phyloP scores from a whole-genome alignment of 2,113 vertebrate species.

The Dipodomys spectabilis region DNA sequence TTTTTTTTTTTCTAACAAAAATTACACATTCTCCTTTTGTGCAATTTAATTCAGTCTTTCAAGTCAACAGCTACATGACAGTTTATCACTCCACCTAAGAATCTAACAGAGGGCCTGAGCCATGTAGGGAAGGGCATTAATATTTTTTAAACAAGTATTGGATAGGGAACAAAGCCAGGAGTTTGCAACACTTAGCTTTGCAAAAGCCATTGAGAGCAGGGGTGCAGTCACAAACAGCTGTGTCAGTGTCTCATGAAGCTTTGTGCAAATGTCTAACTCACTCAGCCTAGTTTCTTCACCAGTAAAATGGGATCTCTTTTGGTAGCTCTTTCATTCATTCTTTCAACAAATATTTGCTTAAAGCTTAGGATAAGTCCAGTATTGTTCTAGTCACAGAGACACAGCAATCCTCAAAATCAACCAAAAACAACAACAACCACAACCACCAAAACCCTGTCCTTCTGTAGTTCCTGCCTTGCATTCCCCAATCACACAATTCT shows the following conservation, averaged over 20 bases:
- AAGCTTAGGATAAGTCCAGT: not conserved
- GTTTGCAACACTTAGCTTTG: not conserved
- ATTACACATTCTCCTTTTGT: not conserved
- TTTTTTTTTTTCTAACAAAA: slow-evolving; percentile 37
- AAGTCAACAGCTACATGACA: not conserved
- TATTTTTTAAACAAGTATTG: slow-evolving; percentile 16
- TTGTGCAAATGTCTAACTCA: not conserved
- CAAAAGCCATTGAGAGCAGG: not conserved
- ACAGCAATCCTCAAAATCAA: not conserved
- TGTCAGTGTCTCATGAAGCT: not conserved
- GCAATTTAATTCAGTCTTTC: slow-evolving; percentile 50
- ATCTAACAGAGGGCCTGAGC: slow-evolving; percentile 10
- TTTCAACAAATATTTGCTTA: slow-evolving; percentile 21
- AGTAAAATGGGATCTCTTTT: slow-evolving; percentile 2
- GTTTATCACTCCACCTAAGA: slow-evolving; percentile 14
- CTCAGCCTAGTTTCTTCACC: not conserved
- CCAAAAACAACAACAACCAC: no score
- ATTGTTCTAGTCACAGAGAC: not conserved
- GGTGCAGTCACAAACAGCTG: not conserved
- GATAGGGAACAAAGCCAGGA: not conserved
- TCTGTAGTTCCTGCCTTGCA: not conserved
- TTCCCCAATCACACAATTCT: not conserved
- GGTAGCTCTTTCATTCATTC: not conserved
- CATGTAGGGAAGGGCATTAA: not conserved
- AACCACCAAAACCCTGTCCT: not conserved